Conservation (phyloP, 2,888 invertebrate genomes). For the Scaptomyza caliginosa region DNA sequence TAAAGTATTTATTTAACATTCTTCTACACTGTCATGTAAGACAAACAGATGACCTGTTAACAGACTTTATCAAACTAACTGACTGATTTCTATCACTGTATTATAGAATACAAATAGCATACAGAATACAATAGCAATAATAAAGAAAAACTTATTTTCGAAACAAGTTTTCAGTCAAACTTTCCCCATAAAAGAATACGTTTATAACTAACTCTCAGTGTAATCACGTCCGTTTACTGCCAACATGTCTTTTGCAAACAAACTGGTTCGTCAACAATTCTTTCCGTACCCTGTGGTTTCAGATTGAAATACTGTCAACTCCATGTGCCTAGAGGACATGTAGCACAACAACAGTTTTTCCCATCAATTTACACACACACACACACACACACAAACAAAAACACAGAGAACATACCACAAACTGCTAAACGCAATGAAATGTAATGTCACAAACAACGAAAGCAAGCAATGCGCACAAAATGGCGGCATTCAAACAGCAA, state of each 20-base stretch:
- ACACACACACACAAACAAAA: background rate
- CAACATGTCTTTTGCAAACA: background rate
- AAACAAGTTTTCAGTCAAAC: background rate
- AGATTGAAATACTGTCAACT: slow-evolving; percentile 21
- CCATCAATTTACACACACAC: slow-evolving; percentile 10
- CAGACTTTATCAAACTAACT: background rate
- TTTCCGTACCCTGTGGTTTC: background rate
- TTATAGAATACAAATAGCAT: too few species aligned
- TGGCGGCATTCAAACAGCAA: slow-evolving; percentile 30
- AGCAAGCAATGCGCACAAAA: slow-evolving; percentile 57
- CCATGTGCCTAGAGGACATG: slow-evolving; percentile 2
- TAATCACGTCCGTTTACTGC: background rate
- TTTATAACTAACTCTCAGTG: background rate
- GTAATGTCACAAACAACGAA: slow-evolving; percentile 40
- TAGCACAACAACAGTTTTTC: slow-evolving; percentile 2
- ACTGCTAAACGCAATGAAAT: slow-evolving; percentile 66
- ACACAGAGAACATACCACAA: slow-evolving; percentile 39
- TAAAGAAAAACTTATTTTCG: background rate
- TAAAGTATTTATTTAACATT: background rate
- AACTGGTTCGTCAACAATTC: background rate
- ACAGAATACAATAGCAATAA: too few species aligned
- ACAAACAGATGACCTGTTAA: background rate
- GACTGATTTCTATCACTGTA: background rate
- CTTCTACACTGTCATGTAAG: background rate
- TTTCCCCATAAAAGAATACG: too few species aligned